Percentiles rank a stretch among this genome's conserved stretches.
These are phyloP conservation scores for Hydrophis major DNA, from an alignment of 2,797 vertebrate genomes.

Conservation along the genomic window DNA sequence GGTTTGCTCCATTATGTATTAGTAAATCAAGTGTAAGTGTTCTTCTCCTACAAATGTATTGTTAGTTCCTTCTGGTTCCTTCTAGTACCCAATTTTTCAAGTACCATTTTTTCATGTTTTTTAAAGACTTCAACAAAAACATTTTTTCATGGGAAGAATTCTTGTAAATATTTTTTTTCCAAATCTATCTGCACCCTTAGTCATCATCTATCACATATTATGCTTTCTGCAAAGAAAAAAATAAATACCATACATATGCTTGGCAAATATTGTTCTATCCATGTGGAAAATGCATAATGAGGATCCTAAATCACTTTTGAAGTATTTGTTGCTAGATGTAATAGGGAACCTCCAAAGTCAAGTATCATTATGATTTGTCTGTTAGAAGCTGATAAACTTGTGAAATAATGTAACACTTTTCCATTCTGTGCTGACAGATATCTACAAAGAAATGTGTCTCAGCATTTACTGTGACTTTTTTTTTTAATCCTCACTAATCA, in stretches of 20 bases:
- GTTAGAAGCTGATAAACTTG: not conserved
- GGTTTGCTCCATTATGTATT: not conserved
- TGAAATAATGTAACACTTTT: constrained; percentile 14
- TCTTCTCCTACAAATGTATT: not conserved
- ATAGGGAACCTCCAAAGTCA: not conserved
- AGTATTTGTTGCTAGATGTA: not conserved
- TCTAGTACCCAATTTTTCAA: not conserved
- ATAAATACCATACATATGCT: not conserved
- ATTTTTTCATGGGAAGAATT: not conserved
- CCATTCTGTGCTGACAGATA: not conserved
- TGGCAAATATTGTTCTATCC: not conserved
- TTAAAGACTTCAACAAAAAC: not conserved
- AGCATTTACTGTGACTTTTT: constrained; percentile 13
- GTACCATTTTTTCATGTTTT: not conserved
- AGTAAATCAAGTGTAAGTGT: not conserved
- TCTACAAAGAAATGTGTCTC: not conserved
- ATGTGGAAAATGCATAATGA: not conserved
- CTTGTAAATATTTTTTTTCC: not conserved
- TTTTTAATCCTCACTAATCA: constrained; percentile 45
- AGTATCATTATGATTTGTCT: not conserved
- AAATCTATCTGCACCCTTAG: not conserved
- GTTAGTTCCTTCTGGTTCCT: not conserved
- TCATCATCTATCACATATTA: not conserved
- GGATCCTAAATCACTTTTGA: not conserved
- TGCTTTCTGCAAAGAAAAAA: not conserved